phyloP scores from a whole-genome alignment of 2,888 invertebrate species.

The Euzophera pinguis region DNA sequence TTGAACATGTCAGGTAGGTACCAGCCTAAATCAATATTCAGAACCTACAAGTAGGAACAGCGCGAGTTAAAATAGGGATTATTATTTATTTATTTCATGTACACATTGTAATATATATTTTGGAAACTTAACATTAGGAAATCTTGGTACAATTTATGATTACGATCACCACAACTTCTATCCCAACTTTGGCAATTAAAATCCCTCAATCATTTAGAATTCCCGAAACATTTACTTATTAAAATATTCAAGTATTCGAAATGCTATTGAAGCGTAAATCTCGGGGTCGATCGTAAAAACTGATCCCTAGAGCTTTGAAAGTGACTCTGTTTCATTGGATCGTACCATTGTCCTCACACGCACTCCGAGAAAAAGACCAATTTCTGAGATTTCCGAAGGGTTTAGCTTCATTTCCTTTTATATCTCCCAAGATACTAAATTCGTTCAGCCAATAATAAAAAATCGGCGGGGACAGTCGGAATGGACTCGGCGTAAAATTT shows the following conservation, averaged over 20 bases:
- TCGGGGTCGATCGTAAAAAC: slow-evolving; percentile 68
- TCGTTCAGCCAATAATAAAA: slow-evolving; percentile 77
- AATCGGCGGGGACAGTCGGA: slow-evolving; percentile 66
- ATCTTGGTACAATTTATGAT: no score
- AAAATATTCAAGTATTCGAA: slow-evolving; percentile 62
- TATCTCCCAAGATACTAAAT: slow-evolving; percentile 78
- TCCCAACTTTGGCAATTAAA: neutral
- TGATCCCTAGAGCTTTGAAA: slow-evolving; percentile 61
- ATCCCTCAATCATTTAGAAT: neutral
- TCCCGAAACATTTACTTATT: slow-evolving; percentile 37
- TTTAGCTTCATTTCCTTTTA: slow-evolving; percentile 79
- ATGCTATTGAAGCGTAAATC: slow-evolving; percentile 63
- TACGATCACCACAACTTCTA: no score
- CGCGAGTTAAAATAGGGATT: no score
- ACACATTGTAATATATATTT: no score
- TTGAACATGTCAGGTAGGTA: no score
- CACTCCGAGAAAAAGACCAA: slow-evolving; percentile 71
- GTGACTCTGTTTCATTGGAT: slow-evolving; percentile 66
- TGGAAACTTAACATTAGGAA: no score
- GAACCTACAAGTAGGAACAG: no score
- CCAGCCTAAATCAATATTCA: no score
- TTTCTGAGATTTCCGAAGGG: slow-evolving; percentile 79
- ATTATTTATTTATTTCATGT: no score
- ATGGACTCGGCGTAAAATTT: slow-evolving; percentile 69
- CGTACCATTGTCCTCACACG: slow-evolving; percentile 72